These are phyloP conservation scores for Epistrophe grossulariae DNA, from an alignment of 2,888 invertebrate species.

Conservation along the genomic window DNA sequence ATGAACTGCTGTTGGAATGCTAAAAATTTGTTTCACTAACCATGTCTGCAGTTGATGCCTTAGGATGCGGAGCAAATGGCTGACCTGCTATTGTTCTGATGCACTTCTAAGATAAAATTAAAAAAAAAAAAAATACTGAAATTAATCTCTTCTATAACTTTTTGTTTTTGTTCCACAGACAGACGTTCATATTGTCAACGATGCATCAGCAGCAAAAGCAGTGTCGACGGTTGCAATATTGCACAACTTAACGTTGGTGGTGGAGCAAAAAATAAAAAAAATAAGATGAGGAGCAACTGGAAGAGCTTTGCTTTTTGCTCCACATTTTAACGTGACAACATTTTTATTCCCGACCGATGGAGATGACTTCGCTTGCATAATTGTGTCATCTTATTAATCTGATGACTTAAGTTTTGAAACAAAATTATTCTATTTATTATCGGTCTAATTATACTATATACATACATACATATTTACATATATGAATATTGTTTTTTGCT, in stretches of 20 bases:
- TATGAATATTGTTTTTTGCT: neutral
- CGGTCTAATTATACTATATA: slow-evolving; percentile 1
- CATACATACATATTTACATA: too few relatives aligned
- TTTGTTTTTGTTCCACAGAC: slow-evolving; percentile 39
- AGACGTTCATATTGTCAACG: slow-evolving; percentile 34
- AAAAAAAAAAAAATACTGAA: slow-evolving; percentile 44
- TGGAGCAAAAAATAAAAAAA: neutral
- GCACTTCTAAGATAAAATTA: slow-evolving; percentile 55
- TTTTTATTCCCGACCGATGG: slow-evolving; percentile 33
- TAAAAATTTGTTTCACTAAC: slow-evolving; percentile 33
- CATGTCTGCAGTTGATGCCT: slow-evolving; percentile 24
- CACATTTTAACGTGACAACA: slow-evolving; percentile 49
- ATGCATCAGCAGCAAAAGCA: slow-evolving; percentile 28
- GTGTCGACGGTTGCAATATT: slow-evolving; percentile 45
- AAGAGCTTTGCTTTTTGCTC: slow-evolving; percentile 35
- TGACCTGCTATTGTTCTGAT: slow-evolving; percentile 64
- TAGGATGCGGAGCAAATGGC: slow-evolving; percentile 40
- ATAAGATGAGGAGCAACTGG: neutral
- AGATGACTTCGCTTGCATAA: slow-evolving; percentile 60
- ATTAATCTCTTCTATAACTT: slow-evolving; percentile 41
- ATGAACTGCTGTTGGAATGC: slow-evolving; percentile 32
- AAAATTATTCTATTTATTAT: slow-evolving; percentile 14
- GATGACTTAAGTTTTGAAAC: slow-evolving; percentile 16
- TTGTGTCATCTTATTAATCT: slow-evolving; percentile 44
- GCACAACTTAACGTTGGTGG: slow-evolving; percentile 45